A percentile compares a stretch with the other conserved stretches of the same genome.
phyloP scores from a whole-genome alignment of 2,888 invertebrate species.

The Agonum fuliginosum region DNA sequence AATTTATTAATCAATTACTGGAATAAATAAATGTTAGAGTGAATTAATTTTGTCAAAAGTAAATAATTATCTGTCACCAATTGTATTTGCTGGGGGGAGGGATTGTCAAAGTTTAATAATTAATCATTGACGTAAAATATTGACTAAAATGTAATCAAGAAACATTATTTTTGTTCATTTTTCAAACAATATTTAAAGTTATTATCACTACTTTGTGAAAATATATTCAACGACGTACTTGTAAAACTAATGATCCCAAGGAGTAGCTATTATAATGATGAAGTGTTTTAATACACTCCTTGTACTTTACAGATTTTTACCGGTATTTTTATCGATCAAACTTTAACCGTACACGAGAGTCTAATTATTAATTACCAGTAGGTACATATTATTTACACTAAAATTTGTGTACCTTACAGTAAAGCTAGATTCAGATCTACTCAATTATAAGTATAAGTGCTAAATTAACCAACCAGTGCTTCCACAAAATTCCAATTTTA shows the following conservation, averaged over 20 bases:
- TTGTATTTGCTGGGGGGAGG: conserved; percentile 12
- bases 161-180: too few relatives aligned
- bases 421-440: too few relatives aligned
- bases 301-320: conserved; percentile 9
- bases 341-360: too few relatives aligned
- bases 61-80: conserved; percentile 20
- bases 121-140: conserved; percentile 26
- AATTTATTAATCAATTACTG: not conserved
- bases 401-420: too few relatives aligned
- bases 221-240: conserved; percentile 17
- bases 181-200: conserved; percentile 15
- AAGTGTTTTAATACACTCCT: not conserved
- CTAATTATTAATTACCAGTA: too few relatives aligned
- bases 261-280: conserved; percentile 8
- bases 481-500: too few relatives aligned
- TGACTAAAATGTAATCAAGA: conserved; percentile 1
- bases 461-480: too few relatives aligned
- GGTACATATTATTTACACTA: too few relatives aligned
- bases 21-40: not conserved
- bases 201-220: conserved; percentile 21
- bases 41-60: conserved; percentile 19
- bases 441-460: too few relatives aligned
- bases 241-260: conserved; percentile 17
- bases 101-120: conserved; percentile 16
- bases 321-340: not conserved